Base-by-base conservation (phyloP, 2,888 invertebrate genomes). In the Aspidapion aeneum region DNA sequence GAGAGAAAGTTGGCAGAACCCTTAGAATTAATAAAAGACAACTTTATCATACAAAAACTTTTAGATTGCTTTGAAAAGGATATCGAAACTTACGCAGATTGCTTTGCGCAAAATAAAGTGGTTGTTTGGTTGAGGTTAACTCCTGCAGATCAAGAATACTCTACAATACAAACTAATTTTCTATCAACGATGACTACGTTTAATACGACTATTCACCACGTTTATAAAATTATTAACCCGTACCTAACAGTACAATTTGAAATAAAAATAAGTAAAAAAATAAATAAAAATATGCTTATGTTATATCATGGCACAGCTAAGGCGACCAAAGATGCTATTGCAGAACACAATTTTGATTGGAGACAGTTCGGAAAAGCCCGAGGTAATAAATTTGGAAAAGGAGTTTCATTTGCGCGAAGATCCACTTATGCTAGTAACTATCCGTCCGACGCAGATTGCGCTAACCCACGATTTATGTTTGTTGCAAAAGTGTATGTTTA, bases 391-490 rank as follows among this genome's bases (percentile, higher is more conserved):
- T 68, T 66, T 63, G 70, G 69, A n/a, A 49, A 65, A 48, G 70
- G 68, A 5, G 61, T 68, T 1, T 67, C 68, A n/a, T 71, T 71
- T 58, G 56, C 69, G 52, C 18, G 21, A 16, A 19, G 60, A 48
- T 61, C 70, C 16, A 59, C 1, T 56, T 70, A 66, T 51, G 68
- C 71, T 3, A 63, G 65, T 5, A 65, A 69, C 61, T 71, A 68
- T 56, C 63, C 60, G 5, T 48, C 21, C 5, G 61, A 64, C 58
- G 55, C 57, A 21, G 51, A 51, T 56, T 16, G 51, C 2, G 17
- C 18, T 1, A 22, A n/a, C 2, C 16, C 60, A 1, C 61, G 57
- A 55, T 58, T 64, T 1, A 59, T 64, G 62, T 21, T 62, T 20
- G 12, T 64, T 19, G 60, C 57, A 0, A 48, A 21, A 3, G 61